Evolutionary conservation across 2,113 vertebrate genomes (phyloP).

Genomic region (Chaetura pelagica): DNA sequence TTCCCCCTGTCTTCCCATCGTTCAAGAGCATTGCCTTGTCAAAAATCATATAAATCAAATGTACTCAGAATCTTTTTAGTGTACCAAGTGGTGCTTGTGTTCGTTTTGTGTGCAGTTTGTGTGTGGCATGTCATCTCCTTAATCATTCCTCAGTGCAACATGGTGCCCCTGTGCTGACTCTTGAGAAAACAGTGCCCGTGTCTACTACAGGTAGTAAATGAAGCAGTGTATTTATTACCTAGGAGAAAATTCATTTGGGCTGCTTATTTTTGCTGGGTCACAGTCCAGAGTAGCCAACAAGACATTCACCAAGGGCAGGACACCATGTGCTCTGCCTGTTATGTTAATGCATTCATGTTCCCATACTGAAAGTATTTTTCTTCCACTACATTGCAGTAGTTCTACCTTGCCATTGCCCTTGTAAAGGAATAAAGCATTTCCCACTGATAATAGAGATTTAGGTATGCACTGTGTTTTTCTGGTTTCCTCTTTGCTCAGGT

Average conservation of each 20-base stretch:
- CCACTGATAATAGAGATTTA: not conserved
- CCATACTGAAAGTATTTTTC: not conserved
- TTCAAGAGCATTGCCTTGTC: not conserved
- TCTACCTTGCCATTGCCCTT: conserved; percentile 20
- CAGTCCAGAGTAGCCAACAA: conserved; percentile 21
- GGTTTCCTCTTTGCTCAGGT: not conserved
- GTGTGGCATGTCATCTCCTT: not conserved
- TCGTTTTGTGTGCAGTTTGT: not conserved
- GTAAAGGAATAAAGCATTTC: not conserved
- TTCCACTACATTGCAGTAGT: not conserved
- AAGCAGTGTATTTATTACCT: not conserved
- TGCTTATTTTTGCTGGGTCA: conserved; percentile 20
- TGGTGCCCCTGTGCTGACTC: not conserved
- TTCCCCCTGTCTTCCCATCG: not conserved
- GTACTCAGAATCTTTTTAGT: not conserved
- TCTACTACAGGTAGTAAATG: not conserved
- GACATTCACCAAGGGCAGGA: conserved; percentile 26
- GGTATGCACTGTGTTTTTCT: not conserved
- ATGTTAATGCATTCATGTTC: conserved; percentile 1
- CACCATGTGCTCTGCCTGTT: conserved; percentile 42
- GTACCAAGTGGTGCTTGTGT: not conserved
- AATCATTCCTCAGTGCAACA: not conserved
- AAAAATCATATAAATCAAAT: not conserved
- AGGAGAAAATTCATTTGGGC: not conserved
- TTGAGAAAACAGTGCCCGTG: not conserved